Conservation (phyloP, 2,797 vertebrate genomes). For the Schizopygopsis pylzovi region DNA sequence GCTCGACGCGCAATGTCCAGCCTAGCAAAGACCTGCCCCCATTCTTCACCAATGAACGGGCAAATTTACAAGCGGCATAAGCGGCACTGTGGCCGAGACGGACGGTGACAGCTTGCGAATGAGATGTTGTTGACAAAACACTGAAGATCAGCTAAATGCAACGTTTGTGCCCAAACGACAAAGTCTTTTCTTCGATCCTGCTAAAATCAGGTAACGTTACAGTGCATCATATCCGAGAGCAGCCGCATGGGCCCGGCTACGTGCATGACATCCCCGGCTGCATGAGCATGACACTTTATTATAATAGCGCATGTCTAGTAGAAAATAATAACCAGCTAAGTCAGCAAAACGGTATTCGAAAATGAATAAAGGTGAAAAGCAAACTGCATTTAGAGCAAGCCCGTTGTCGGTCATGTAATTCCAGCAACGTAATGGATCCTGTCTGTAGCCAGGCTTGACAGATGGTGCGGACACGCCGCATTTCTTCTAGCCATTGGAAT, state of each 20-base stretch:
- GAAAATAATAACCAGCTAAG: not conserved
- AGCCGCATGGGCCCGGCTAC: constrained; percentile 25
- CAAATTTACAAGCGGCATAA: constrained; percentile 35
- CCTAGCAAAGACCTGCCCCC: constrained; percentile 55
- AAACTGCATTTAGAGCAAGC: not conserved
- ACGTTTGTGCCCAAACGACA: constrained; percentile 47
- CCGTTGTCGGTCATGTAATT: constrained; percentile 9
- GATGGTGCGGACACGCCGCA: constrained; percentile 23
- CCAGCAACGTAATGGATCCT: constrained; percentile 40
- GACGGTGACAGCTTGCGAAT: constrained; percentile 40
- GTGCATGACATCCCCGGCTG: not conserved
- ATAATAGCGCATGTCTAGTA: not conserved
- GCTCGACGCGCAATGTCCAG: constrained; percentile 25
- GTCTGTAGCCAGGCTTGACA: constrained; percentile 51
- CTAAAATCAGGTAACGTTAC: constrained; percentile 7
- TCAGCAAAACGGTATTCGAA: not conserved
- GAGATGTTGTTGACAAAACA: constrained; percentile 66
- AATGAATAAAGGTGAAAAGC: not conserved
- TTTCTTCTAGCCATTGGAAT: not conserved
- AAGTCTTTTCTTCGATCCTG: not conserved
- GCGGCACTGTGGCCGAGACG: constrained; percentile 29
- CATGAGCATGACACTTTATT: not conserved
- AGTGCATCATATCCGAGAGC: not conserved
- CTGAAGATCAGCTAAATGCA: constrained; percentile 61
- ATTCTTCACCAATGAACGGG: constrained; percentile 59